Evolutionary conservation across 2,797 vertebrate species (phyloP).

Genomic region (Psittacula derbiana): DNA sequence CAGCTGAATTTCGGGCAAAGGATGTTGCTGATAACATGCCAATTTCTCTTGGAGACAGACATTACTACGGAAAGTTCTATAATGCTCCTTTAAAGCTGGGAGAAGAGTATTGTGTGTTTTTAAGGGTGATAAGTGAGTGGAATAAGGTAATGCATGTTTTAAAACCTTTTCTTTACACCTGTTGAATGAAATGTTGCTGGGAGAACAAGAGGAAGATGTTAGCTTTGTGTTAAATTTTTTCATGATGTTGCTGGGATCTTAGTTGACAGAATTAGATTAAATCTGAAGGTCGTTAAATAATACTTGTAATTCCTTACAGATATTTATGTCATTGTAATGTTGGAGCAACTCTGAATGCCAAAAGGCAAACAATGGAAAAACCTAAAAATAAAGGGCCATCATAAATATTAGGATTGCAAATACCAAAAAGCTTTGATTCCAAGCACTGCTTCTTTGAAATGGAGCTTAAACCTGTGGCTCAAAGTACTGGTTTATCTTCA

Average conservation of each 20-base stretch:
- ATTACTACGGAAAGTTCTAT: constrained; percentile 84
- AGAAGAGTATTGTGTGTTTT: constrained; percentile 84
- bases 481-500: neutral
- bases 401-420: neutral
- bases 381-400: neutral
- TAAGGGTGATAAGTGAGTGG: constrained; percentile 89
- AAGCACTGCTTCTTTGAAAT: neutral
- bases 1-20: constrained; percentile 81
- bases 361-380: neutral
- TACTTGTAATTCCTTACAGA: neutral
- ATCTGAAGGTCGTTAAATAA: neutral
- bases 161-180: neutral
- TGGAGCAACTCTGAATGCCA: neutral
- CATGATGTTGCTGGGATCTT: neutral
- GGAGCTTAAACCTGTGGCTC: neutral
- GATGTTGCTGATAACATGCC: constrained; percentile 77
- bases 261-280: neutral
- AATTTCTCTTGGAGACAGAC: constrained; percentile 86
- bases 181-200: neutral
- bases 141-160: constrained; percentile 78
- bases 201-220: neutral
- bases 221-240: neutral
- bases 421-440: neutral
- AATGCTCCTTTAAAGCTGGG: constrained; percentile 87
- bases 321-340: neutral